Percentiles rank a stretch among this genome's conserved stretches.
These are phyloP conservation scores for Sussaba pulchella DNA, from an alignment of 2,888 invertebrate species.

Conservation along the genomic window DNA sequence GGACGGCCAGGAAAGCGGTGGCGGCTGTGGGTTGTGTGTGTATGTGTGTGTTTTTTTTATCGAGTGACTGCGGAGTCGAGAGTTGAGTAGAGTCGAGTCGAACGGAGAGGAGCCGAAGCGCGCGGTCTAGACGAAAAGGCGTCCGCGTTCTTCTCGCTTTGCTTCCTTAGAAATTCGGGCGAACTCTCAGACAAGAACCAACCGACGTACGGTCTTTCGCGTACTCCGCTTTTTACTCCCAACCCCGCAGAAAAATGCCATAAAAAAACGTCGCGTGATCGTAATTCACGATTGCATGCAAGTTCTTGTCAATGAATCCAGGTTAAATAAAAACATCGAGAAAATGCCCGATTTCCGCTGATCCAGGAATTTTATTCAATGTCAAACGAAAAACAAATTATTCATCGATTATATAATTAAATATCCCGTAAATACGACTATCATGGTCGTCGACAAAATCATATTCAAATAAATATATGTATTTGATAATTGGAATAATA, in stretches of 20 bases:
- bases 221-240: slow-evolving; percentile 54
- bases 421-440: too few species aligned
- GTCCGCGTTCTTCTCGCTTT: slow-evolving; percentile 67
- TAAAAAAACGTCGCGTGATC: slow-evolving; percentile 18
- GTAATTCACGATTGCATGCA: background rate
- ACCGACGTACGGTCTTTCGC: slow-evolving; percentile 48
- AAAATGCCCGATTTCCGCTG: background rate
- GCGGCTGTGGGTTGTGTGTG: slow-evolving; percentile 59
- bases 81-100: slow-evolving; percentile 72
- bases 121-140: slow-evolving; percentile 77
- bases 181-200: slow-evolving; percentile 61
- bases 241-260: too few species aligned
- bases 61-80: slow-evolving; percentile 79
- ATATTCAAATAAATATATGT: too few species aligned
- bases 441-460: too few species aligned
- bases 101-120: slow-evolving; percentile 71
- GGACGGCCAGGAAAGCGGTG: slow-evolving; percentile 76
- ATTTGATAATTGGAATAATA: too few species aligned
- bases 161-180: slow-evolving; percentile 48
- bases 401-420: background rate
- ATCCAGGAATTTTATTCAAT: background rate
- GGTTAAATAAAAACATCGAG: background rate
- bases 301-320: background rate
- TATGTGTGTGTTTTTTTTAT: slow-evolving; percentile 73
- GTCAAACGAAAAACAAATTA: background rate